Conservation (phyloP, 2,888 invertebrate species). For the Beris morrisii region DNA sequence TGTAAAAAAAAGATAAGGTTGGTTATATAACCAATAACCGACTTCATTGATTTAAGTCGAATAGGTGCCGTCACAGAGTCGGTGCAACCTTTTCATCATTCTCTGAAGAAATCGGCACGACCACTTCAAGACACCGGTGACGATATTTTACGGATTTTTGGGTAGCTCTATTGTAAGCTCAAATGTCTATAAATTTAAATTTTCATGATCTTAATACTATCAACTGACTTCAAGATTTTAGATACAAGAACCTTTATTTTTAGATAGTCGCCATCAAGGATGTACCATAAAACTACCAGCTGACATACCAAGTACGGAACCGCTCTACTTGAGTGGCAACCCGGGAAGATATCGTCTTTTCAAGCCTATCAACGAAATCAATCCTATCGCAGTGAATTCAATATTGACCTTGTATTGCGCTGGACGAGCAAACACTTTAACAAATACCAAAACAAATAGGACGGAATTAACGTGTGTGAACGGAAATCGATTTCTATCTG, state of each 20-base stretch:
- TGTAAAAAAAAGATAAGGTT: too few species aligned
- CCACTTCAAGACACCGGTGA: background rate
- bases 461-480: slow-evolving; percentile 37
- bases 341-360: slow-evolving; percentile 39
- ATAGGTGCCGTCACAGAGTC: too few species aligned
- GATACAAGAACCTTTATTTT: too few species aligned
- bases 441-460: slow-evolving; percentile 20
- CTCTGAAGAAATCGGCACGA: too few species aligned
- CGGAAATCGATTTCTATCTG: slow-evolving; percentile 32
- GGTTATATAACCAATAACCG: too few species aligned
- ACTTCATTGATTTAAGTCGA: too few species aligned
- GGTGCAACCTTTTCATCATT: too few species aligned
- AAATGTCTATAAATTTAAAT: background rate
- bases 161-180: background rate
- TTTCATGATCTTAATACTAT: too few species aligned
- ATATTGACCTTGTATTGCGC: slow-evolving; percentile 43
- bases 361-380: slow-evolving; percentile 40
- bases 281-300: slow-evolving; percentile 39
- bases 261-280: slow-evolving; percentile 21
- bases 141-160: background rate
- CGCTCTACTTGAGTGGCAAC: slow-evolving; percentile 37
- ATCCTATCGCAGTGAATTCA: slow-evolving; percentile 37
- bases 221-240: too few species aligned
- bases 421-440: slow-evolving; percentile 42
- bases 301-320: slow-evolving; percentile 40